Evolutionary conservation across 2,888 invertebrate genomes (phyloP), one percentile per base, ranked within the genome.

Genomic region (Drosophila diplacantha): DNA sequence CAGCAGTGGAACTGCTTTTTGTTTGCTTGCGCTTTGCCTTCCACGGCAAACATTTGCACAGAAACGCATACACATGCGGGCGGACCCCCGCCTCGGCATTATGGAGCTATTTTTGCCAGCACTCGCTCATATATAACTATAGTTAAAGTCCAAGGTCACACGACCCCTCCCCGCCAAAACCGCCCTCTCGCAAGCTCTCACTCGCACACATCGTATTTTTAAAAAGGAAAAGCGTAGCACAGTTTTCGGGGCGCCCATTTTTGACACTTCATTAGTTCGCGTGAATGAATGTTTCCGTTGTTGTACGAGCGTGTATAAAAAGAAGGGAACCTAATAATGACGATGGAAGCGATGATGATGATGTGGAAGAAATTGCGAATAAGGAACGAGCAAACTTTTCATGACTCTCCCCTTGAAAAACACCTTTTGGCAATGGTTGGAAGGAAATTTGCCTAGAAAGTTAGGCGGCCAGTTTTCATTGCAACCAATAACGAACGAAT

Each of bases 191-290:
- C 39, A 26, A 26, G 26, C 37, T 29, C 35, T 54, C 51, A 22
- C 20, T 18, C 43, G 38, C 49, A 34, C 61, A 50, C 38, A 44
- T 26, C 38, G 44, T 52, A 60, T 38, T 43, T 56, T 41, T 43
- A 53, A 46, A 49, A 52, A 58, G 65, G 44, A 60, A 81, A 67
- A 68, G 49, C 56, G 18, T 79, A 71, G 77, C 76, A 68, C 47
- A 62, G 59, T 56, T 79, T 76, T 69, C 55, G 67, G 76, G 74
- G 74, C 65, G 61, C 59, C 58, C 67, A 67, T 65, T 81, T 78
- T 81, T 72, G 80, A 74, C 82, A 80, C 78, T 81, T 79, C 78
- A 78, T 82, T 78, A 80, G 77, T 72, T 76, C 69, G 69, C 67
- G 52, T 65, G 70, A 79, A 81, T 71, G 80, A 72, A 81, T 66